These are phyloP conservation scores for Drosophila dunni DNA, from an alignment of 1,140 invertebrate genomes.

Conservation along the genomic window DNA sequence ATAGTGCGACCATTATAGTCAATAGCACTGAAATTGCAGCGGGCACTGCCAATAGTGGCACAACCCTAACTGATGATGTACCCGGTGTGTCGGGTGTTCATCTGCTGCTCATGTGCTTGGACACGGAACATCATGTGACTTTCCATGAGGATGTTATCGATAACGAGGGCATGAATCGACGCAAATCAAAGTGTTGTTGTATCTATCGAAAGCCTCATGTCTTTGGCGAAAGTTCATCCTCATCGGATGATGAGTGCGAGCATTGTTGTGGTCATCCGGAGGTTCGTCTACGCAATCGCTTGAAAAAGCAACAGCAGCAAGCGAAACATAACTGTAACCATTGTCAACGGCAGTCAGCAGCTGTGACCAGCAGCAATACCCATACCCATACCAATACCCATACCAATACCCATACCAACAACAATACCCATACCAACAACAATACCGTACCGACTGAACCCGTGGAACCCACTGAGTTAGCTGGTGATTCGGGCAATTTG, in stretches of 20 bases:
- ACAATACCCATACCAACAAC: not conserved
- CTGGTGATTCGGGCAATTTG: conserved; percentile 9
- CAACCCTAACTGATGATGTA: not conserved
- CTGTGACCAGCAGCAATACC: not conserved
- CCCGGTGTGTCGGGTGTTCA: conserved; percentile 35
- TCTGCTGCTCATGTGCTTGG: conserved; percentile 86
- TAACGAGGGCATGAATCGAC: conserved; percentile 96
- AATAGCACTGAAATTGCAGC: not conserved
- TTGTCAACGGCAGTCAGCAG: not conserved
- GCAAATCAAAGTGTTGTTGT: conserved; percentile 97
- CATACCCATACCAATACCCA: no score
- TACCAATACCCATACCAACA: no score
- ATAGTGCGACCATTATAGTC: conserved; percentile 1
- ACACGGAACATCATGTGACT: conserved; percentile 90
- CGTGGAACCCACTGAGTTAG: not conserved
- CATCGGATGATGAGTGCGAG: conserved; percentile 92
- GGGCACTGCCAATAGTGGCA: not conserved
- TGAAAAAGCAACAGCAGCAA: conserved; percentile 39
- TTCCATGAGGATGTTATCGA: conserved; percentile 95
- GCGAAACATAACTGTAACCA: not conserved
- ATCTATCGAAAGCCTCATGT: conserved; percentile 92
- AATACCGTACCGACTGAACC: not conserved
- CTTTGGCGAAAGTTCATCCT: conserved; percentile 93
- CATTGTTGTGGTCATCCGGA: conserved; percentile 94
- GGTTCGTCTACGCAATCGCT: conserved; percentile 86